Evolutionary conservation across 2,888 invertebrate species (phyloP), one percentile per base, ranked within the genome.

Genomic region (Barypeithes pellucidus): DNA sequence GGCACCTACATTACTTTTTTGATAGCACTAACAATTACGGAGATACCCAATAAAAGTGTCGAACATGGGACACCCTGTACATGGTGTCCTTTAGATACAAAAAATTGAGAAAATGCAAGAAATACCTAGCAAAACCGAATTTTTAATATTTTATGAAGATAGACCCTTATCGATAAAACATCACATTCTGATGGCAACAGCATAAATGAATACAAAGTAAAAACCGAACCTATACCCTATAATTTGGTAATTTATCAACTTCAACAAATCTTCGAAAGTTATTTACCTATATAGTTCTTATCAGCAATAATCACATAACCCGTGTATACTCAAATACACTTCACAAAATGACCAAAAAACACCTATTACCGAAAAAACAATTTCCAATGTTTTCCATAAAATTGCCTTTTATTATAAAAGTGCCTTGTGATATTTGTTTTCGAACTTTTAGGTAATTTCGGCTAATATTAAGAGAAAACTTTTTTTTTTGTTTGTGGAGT

Each of bases 201-300:
- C n/a, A n/a, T n/a, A n/a, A n/a, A n/a, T n/a, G n/a, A n/a, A n/a
- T n/a, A 39, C 39, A 39, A 39, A n/a, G 39, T 39, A 39, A 39
- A 39, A 39, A 52, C 24, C 29, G n/a, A n/a, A n/a, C n/a, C n/a
- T n/a, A n/a, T n/a, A n/a, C n/a, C n/a, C 52, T 29, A 29, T 29
- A 52, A 52, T 52, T 52, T 52, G 8, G 29, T 52, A 52, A 52
- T 52, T 52, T 52, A 52, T 52, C 14, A 29, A 52, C 24, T 29
- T 52, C 29, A 12, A 24, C 29, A 29, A 52, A 52, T 52, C 12
- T 29, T n/a, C 52, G 11, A 39, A n/a, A n/a, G n/a, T n/a, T n/a
- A 29, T 52, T 52, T 52, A 29, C 29, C 11, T 8, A 29, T 39
- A 29, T n/a, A 3, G n/a, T 29, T 14, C 29, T 52, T 52, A 52